phyloP scores from a whole-genome alignment of 2,888 invertebrate genomes.

The Diploptera punctata region DNA sequence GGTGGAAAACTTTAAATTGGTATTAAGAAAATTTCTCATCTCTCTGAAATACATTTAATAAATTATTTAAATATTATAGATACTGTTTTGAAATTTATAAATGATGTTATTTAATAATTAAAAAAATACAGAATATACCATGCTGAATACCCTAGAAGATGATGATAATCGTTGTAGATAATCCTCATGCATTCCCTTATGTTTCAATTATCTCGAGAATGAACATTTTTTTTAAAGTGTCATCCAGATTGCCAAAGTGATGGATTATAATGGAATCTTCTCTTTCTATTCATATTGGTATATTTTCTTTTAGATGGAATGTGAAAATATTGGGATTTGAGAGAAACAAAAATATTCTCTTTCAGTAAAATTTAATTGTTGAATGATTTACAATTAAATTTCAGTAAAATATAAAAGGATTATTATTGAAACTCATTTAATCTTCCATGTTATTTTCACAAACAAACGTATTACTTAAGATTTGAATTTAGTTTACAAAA shows the following conservation, averaged over 20 bases:
- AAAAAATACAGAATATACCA: not conserved
- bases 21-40: not conserved
- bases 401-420: not conserved
- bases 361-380: not conserved
- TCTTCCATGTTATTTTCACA: not conserved
- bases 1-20: not conserved
- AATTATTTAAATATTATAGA: constrained; percentile 11
- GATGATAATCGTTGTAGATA: not conserved
- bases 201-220: no score
- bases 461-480: not conserved
- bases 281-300: not conserved
- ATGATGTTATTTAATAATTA: not conserved
- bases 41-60: constrained; percentile 2
- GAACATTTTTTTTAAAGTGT: no score
- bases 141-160: not conserved
- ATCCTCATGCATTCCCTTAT: no score
- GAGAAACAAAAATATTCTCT: not conserved
- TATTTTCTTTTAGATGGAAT: not conserved
- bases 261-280: no score
- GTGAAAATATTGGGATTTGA: not conserved
- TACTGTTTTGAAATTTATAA: not conserved
- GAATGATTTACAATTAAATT: not conserved
- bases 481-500: not conserved
- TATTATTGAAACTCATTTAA: not conserved
- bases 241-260: no score